Evolutionary conservation across 1,140 invertebrate species (phyloP).

Genomic region (Meloidogyne floridensis): DNA sequence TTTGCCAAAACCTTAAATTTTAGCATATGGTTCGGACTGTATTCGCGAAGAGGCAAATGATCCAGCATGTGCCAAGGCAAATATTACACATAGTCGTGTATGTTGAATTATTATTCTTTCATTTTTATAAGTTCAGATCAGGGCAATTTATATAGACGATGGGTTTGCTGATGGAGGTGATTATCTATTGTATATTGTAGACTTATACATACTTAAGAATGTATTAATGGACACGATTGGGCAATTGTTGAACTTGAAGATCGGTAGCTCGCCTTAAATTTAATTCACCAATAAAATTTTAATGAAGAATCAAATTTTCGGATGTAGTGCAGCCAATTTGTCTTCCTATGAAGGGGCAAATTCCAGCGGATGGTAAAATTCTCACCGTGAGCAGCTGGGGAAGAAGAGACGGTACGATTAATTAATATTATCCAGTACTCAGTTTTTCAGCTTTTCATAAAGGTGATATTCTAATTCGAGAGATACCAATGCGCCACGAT

Average conservation of each 20-base stretch:
- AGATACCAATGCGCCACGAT: slow-evolving; percentile 50
- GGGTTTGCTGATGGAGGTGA: slow-evolving; percentile 38
- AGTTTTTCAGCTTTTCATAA: slow-evolving; percentile 38
- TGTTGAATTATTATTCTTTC: background rate
- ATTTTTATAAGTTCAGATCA: slow-evolving; percentile 28
- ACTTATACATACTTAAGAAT: background rate
- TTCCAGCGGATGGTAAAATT: slow-evolving; percentile 7
- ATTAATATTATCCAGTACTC: background rate
- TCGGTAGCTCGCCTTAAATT: background rate
- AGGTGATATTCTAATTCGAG: slow-evolving; percentile 46
- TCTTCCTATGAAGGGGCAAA: slow-evolving; percentile 18
- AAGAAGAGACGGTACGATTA: slow-evolving; percentile 32
- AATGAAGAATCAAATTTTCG: slow-evolving; percentile 18
- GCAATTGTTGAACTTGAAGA: slow-evolving; percentile 23
- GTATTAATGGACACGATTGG: slow-evolving; percentile 39
- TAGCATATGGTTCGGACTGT: slow-evolving; percentile 37
- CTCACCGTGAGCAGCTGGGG: slow-evolving; percentile 41
- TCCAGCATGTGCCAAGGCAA: background rate
- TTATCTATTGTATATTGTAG: background rate
- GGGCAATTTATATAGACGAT: slow-evolving; percentile 37
- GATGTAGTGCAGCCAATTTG: slow-evolving; percentile 37
- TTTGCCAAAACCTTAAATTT: background rate
- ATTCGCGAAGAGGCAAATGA: slow-evolving; percentile 19
- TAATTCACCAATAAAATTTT: background rate
- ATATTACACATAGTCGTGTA: slow-evolving; percentile 18